Percentiles rank a stretch among this genome's conserved stretches.
Conservation (phyloP, 1,140 invertebrate genomes). For the Macrostomum lignano region DNA sequence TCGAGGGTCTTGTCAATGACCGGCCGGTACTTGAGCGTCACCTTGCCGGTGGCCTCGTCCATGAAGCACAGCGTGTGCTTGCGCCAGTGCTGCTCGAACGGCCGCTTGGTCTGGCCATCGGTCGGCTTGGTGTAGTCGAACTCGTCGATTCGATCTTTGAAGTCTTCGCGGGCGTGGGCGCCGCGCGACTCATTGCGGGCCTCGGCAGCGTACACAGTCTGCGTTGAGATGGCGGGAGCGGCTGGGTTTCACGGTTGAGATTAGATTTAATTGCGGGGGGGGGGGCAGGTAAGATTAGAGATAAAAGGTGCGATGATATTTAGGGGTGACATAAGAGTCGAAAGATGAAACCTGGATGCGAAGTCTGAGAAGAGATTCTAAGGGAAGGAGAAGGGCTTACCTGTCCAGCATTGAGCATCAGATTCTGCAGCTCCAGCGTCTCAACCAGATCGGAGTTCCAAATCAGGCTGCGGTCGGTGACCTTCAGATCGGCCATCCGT, state of each 20-base stretch:
- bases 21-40: conserved; percentile 50
- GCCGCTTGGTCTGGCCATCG: conserved; percentile 43
- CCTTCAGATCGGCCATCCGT: conserved; percentile 29
- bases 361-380: no score
- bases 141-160: conserved; percentile 51
- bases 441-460: conserved; percentile 95
- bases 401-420: conserved; percentile 67
- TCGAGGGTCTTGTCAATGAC: conserved; percentile 71
- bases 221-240: no score
- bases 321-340: no score
- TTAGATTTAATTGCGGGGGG: no score
- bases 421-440: conserved; percentile 77
- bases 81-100: conserved; percentile 62
- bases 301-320: no score
- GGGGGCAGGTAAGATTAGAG: no score
- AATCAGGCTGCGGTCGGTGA: conserved; percentile 38
- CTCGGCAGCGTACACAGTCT: conserved; percentile 57
- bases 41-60: conserved; percentile 43
- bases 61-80: conserved; percentile 62
- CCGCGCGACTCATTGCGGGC: conserved; percentile 87
- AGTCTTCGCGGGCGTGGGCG: conserved; percentile 86
- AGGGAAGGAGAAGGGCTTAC: no score
- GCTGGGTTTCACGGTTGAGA: no score
- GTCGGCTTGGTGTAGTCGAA: conserved; percentile 67
- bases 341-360: no score